These are phyloP conservation scores for Dolichotis patagonum DNA, from an alignment of 2,113 vertebrate species.

Conservation along the genomic window DNA sequence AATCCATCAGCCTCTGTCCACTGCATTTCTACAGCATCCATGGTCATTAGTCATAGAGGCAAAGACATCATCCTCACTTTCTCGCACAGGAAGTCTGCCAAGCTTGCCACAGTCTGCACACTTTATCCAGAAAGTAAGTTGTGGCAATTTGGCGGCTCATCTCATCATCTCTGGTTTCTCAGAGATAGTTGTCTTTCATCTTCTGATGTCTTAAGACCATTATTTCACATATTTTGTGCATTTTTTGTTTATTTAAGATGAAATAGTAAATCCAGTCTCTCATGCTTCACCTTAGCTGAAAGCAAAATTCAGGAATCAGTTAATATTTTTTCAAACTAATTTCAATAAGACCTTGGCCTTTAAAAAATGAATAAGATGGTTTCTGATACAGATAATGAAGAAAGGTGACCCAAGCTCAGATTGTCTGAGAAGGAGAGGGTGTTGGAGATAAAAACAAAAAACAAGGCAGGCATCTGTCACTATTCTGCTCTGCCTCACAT, in stretches of 20 bases:
- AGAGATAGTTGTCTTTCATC: neutral
- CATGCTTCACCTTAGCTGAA: neutral
- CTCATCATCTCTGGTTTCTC: neutral
- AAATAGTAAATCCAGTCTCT: neutral
- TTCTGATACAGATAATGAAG: neutral
- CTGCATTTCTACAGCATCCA: neutral
- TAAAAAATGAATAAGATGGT: neutral
- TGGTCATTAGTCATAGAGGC: neutral
- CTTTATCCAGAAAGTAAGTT: neutral
- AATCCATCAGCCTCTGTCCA: neutral
- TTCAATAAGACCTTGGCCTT: neutral
- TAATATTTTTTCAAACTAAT: neutral
- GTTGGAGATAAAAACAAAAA: neutral
- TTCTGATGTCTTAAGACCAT: neutral
- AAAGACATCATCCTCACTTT: neutral
- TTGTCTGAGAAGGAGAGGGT: neutral
- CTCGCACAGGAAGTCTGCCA: neutral
- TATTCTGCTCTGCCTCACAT: neutral
- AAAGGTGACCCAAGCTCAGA: neutral
- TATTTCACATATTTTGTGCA: neutral
- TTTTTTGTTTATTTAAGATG: slow-evolving; percentile 2
- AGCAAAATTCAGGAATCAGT: neutral
- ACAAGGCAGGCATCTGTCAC: neutral
- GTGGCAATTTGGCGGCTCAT: neutral
- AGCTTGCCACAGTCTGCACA: accelerated